Evolutionary conservation across 2,888 invertebrate genomes (phyloP).

Genomic region (Beris chalybata): DNA sequence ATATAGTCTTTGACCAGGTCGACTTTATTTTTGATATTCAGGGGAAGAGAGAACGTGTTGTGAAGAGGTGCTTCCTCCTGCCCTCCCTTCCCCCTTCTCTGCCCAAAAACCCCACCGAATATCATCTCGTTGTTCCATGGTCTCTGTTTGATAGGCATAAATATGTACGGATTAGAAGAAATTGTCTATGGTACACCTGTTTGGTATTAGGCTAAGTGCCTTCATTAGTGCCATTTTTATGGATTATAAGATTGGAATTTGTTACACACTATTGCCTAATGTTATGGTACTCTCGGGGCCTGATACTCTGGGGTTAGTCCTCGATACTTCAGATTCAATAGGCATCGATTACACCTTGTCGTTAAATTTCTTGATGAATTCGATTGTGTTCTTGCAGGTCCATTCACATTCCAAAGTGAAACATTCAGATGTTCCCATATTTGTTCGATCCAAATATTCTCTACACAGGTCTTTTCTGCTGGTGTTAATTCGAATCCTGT

Average conservation of each 20-base stretch:
- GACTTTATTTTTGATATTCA: not conserved
- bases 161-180: conserved; percentile 4
- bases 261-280: conserved; percentile 7
- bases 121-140: conserved; percentile 28
- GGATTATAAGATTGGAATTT: conserved; percentile 35
- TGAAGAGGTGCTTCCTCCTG: not conserved
- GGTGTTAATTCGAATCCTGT: too few relatives aligned
- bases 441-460: too few relatives aligned
- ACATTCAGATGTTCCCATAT: too few relatives aligned
- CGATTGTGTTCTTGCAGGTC: too few relatives aligned
- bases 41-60: not conserved
- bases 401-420: too few relatives aligned
- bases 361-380: too few relatives aligned
- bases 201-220: conserved; percentile 33
- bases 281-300: not conserved
- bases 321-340: not conserved
- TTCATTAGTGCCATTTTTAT: conserved; percentile 35
- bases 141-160: conserved; percentile 18
- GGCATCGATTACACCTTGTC: too few relatives aligned
- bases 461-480: too few relatives aligned
- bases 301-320: not conserved
- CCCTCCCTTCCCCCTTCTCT: too few relatives aligned
- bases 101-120: conserved; percentile 7
- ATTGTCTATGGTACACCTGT: conserved; percentile 33
- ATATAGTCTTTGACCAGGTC: not conserved